Evolutionary conservation across 2,113 vertebrate genomes (phyloP).

Genomic region (Catharus minimus): DNA sequence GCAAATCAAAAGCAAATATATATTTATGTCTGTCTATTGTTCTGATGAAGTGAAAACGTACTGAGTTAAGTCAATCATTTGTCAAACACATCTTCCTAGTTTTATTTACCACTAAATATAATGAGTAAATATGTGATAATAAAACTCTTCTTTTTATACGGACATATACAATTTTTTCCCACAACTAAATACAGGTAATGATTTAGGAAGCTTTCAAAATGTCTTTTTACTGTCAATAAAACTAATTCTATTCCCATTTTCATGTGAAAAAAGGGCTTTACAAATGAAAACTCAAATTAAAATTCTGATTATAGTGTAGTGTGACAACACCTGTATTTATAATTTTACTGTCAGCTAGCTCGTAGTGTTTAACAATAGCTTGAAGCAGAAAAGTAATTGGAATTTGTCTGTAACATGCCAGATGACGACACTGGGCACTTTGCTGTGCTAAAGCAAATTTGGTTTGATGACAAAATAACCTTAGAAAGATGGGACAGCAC

Average conservation of each 20-base stretch:
- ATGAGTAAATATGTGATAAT: slow-evolving; percentile 88
- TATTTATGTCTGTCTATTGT: slow-evolving; percentile 83
- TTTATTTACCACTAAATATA: slow-evolving; percentile 85
- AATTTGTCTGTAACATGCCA: slow-evolving; percentile 87
- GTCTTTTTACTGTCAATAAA: slow-evolving; percentile 90
- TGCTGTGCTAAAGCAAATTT: slow-evolving; percentile 75
- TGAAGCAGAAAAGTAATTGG: slow-evolving; percentile 85
- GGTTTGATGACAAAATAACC: slow-evolving; percentile 81
- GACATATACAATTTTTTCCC: slow-evolving; percentile 80
- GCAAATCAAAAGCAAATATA: slow-evolving; percentile 84
- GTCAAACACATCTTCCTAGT: slow-evolving; percentile 79
- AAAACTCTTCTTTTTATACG: slow-evolving; percentile 82
- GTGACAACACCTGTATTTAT: slow-evolving; percentile 91
- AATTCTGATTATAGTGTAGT: slow-evolving; percentile 89
- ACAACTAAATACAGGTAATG: slow-evolving; percentile 84
- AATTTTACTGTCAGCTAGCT: slow-evolving; percentile 90
- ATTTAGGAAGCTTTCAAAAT: slow-evolving; percentile 86
- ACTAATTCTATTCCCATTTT: slow-evolving; percentile 87
- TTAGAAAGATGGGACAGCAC: slow-evolving; percentile 33
- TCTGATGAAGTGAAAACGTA: slow-evolving; percentile 79
- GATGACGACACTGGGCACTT: slow-evolving; percentile 77
- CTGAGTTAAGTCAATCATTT: slow-evolving; percentile 79
- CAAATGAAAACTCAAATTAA: slow-evolving; percentile 90
- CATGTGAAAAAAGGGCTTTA: slow-evolving; percentile 80
- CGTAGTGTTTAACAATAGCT: slow-evolving; percentile 86